Base-by-base conservation (phyloP, 2,113 vertebrate species). In the Phylloscopus trochiloides region DNA sequence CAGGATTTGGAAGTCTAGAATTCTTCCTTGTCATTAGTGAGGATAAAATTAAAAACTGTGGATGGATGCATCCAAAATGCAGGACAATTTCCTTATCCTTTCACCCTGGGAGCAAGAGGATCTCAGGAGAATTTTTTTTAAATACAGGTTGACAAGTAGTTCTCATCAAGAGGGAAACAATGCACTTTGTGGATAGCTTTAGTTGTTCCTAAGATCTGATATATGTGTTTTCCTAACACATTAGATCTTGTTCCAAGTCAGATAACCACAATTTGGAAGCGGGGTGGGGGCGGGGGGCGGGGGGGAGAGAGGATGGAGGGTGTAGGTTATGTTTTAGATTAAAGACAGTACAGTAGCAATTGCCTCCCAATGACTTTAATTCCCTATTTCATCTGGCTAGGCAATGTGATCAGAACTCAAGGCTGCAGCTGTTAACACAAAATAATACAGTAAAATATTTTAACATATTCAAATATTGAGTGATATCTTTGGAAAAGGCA, bases 201-300 rank as follows among this genome's bases (percentile, higher is more conserved):
- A 51, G 21, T 34, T 71, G 24, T 20, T 79, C 38, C 21, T 51
- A 52, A 40, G 17, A 59, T 57, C 40, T 85, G 26, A 81, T 52
- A n/a, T 71, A 14, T 12, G 12, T 21, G 7, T 71, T 84, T 87
- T 92, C 18, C 51, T 74, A 72, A 72, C 8, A 68, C 10, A 55
- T 32, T 31, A 55, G 28, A 52, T 91, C 81, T 88, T 79, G 31
- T 79, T 88, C 48, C 22, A 90, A 75, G 40, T 90, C n/a, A 55
- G 22, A 66, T 36, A 74, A 75, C 6, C 19, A 74, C 17, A 63
- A 4, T 55, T 70, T 43, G 18, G 17, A 67, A 38, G 14, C 2
- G 3, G 10, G 10, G 17, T 10, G 8, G 2, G 2, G 8, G 0
- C 2, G 4, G 5, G 3, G n/a, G 8, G 20, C 3, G 3, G 2